Evolutionary conservation across 2,888 invertebrate genomes (phyloP).

Genomic region (Drosophila pullipes): DNA sequence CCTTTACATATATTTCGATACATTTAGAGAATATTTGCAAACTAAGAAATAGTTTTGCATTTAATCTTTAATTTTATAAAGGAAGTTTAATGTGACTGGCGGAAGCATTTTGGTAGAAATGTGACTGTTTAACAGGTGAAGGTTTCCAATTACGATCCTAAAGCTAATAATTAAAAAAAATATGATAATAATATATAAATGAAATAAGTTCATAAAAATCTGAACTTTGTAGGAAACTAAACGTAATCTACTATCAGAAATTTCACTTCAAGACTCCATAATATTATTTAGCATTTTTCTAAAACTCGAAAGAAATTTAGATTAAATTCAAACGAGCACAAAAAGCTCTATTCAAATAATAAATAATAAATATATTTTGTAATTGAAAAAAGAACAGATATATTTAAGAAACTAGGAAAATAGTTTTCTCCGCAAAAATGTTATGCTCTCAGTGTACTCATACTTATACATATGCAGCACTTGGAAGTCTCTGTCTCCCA

Average conservation of each 20-base stretch:
- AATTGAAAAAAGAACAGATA: not conserved
- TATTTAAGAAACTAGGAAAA: not conserved
- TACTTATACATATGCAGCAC: conserved; percentile 6
- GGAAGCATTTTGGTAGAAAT: not conserved
- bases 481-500: conserved; percentile 16
- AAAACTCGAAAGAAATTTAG: not conserved
- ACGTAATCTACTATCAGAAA: not conserved
- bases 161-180: not conserved
- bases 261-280: not conserved
- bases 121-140: no score
- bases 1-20: no score
- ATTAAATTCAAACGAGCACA: not conserved
- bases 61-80: not conserved
- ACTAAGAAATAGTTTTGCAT: not conserved
- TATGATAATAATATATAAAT: not conserved
- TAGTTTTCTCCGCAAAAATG: not conserved
- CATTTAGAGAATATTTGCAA: not conserved
- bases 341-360: no score
- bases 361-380: not conserved
- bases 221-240: not conserved
- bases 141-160: not conserved
- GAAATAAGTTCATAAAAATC: not conserved
- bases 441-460: not conserved
- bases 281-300: not conserved
- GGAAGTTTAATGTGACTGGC: not conserved